phyloP scores from a whole-genome alignment of 2,888 invertebrate species.

The Cantharis nigra region DNA sequence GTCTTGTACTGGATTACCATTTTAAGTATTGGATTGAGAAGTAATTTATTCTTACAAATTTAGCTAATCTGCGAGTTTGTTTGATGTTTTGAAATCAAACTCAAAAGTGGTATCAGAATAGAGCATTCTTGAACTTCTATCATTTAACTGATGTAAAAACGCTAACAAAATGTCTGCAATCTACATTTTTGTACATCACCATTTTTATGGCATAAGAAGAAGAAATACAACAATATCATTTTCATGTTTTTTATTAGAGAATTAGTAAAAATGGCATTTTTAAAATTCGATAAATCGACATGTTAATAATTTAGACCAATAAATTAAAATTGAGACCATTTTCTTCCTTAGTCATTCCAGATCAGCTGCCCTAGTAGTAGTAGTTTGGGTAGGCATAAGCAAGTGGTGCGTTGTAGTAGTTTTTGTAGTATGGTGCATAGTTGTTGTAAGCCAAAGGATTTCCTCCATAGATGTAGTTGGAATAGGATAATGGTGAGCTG shows the following conservation, averaged over 20 bases:
- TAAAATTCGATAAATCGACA: neutral
- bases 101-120: no score
- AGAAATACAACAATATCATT: neutral
- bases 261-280: neutral
- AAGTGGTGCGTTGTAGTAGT: slow-evolving; percentile 36
- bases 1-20: no score
- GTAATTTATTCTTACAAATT: no score
- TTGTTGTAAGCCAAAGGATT: slow-evolving; percentile 38
- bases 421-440: slow-evolving; percentile 30
- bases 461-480: slow-evolving; percentile 38
- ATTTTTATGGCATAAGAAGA: neutral
- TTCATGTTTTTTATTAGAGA: slow-evolving; percentile 10
- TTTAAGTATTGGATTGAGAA: no score
- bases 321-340: neutral
- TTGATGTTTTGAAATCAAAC: neutral
- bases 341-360: neutral
- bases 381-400: slow-evolving; percentile 29
- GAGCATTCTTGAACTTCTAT: no score
- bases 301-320: slow-evolving; percentile 37
- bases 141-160: no score
- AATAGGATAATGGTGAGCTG: slow-evolving; percentile 18
- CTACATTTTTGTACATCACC: no score
- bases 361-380: slow-evolving; percentile 11
- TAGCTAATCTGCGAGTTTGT: no score
- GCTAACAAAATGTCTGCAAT: no score